Percentiles rank a stretch among this genome's conserved stretches.
phyloP scores from a whole-genome alignment of 2,797 vertebrate genomes.

The Enteromius anoplus region DNA sequence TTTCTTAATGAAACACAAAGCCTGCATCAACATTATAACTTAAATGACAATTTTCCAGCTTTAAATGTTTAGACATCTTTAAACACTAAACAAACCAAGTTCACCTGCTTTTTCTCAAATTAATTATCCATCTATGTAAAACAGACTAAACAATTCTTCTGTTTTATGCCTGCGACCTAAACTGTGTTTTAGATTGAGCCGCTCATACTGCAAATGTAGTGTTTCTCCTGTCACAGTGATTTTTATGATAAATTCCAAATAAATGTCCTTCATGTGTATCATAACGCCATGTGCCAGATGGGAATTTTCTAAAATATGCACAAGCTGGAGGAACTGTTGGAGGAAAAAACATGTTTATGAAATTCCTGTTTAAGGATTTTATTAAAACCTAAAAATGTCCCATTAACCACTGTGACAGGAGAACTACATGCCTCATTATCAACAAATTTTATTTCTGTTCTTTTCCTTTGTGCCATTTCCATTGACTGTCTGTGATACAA shows the following conservation, averaged over 20 bases:
- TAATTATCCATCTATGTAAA: conserved; percentile 9
- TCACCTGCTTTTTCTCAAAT: background rate
- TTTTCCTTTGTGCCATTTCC: background rate
- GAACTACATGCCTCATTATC: background rate
- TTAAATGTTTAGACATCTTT: conserved; percentile 13
- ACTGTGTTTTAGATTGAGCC: conserved; percentile 22
- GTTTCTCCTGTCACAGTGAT: background rate
- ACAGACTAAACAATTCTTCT: background rate
- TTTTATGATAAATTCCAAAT: conserved; percentile 19
- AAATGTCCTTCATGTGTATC: conserved; percentile 8
- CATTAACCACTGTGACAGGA: background rate
- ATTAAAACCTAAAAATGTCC: conserved; percentile 1
- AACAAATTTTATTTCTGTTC: background rate
- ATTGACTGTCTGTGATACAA: background rate
- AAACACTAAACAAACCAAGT: background rate
- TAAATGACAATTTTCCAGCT: background rate
- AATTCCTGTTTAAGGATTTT: background rate
- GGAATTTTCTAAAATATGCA: background rate
- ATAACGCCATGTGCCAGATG: background rate
- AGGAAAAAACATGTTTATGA: background rate
- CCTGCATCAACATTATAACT: background rate
- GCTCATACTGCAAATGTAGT: background rate
- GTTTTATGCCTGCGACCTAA: conserved; percentile 16
- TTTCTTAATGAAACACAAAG: background rate
- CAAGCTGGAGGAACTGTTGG: background rate